Conservation (phyloP, 2,888 invertebrate species). For the Netelia inedita region DNA sequence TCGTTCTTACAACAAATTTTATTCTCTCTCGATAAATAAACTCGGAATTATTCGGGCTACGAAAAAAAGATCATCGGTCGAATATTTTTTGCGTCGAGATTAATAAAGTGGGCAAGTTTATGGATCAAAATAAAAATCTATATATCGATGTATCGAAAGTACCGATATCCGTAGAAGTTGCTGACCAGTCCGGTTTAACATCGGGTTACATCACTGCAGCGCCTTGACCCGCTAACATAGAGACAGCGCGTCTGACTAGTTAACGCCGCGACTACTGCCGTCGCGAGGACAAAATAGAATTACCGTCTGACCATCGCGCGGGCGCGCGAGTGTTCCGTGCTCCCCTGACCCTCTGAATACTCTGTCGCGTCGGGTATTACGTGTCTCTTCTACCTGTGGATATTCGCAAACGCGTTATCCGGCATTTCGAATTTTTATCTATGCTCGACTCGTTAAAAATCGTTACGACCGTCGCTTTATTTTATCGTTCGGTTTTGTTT, state of each 20-base stretch:
- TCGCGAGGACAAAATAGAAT: slow-evolving; percentile 51
- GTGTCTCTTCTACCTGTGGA: slow-evolving; percentile 16
- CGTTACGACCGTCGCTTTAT: neutral
- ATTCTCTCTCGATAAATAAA: too few relatives aligned
- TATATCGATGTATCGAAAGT: neutral
- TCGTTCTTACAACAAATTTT: too few relatives aligned
- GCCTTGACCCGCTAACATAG: slow-evolving; percentile 48
- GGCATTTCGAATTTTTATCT: slow-evolving; percentile 32
- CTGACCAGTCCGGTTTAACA: slow-evolving; percentile 11
- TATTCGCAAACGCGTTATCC: slow-evolving; percentile 32
- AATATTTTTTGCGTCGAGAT: neutral
- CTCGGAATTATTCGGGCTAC: too few relatives aligned
- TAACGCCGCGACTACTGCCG: slow-evolving; percentile 58
- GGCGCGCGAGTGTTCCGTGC: neutral
- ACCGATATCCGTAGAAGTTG: neutral
- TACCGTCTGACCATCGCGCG: slow-evolving; percentile 42
- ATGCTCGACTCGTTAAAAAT: neutral
- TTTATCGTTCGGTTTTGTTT: too few relatives aligned
- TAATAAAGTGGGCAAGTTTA: neutral
- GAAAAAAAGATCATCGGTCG: too few relatives aligned
- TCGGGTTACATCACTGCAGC: slow-evolving; percentile 29
- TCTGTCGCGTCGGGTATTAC: neutral
- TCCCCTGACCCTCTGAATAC: slow-evolving; percentile 22
- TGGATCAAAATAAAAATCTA: too few relatives aligned
- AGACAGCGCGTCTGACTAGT: slow-evolving; percentile 58